Evolutionary conservation across 2,888 invertebrate species (phyloP).

Genomic region (Mylabris sibirica): DNA sequence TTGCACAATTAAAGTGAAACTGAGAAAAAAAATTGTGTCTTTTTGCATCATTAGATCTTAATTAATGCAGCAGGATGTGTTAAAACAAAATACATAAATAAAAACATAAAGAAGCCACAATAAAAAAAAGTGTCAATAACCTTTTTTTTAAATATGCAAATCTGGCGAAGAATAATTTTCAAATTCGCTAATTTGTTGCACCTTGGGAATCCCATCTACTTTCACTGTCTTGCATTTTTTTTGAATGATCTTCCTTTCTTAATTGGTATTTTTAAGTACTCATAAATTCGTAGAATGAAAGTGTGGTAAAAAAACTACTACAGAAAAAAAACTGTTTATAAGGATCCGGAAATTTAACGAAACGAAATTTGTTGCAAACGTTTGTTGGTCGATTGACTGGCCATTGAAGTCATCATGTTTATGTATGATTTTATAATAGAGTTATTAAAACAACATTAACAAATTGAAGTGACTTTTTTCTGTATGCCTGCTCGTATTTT

Average conservation of each 20-base stretch:
- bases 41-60: not conserved
- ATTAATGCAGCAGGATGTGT: not conserved
- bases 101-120: not conserved
- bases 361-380: not conserved
- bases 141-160: not conserved
- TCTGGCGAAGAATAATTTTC: not conserved
- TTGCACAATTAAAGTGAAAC: conserved; percentile 3
- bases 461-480: not conserved
- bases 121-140: not conserved
- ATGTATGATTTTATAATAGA: not conserved
- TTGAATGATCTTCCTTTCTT: not conserved
- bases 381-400: not conserved
- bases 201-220: not conserved
- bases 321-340: too few relatives aligned
- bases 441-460: not conserved
- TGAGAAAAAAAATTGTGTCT: not conserved
- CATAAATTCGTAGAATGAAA: not conserved
- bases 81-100: not conserved
- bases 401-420: not conserved
- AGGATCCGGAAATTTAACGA: not conserved
- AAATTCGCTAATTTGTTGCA: not conserved
- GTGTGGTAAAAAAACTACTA: not conserved
- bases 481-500: not conserved
- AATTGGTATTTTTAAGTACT: not conserved
- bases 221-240: not conserved